Evolutionary conservation across 2,113 vertebrate species (phyloP).

Genomic region (Ceratotherium simum): DNA sequence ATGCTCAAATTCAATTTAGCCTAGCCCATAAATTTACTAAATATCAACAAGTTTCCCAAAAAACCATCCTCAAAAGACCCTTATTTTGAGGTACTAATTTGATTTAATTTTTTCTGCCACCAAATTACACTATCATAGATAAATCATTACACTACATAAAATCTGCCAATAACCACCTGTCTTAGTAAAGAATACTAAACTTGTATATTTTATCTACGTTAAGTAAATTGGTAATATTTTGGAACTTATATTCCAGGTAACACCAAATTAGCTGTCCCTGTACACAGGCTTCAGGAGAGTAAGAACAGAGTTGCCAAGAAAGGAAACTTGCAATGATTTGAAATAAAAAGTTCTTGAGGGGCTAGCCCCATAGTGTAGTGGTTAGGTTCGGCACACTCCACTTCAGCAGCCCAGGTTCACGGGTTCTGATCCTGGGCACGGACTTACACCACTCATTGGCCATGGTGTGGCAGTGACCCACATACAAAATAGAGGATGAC

Average conservation of each 20-base stretch:
- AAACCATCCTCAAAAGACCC: not conserved
- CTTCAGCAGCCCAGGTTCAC: too few species aligned
- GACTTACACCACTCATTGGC: too few species aligned
- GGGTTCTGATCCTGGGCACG: too few species aligned
- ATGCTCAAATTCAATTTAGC: conserved; percentile 12
- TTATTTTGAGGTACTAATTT: not conserved
- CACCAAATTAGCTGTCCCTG: not conserved
- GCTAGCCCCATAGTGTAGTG: too few species aligned
- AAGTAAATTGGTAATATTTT: not conserved
- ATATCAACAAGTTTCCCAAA: not conserved
- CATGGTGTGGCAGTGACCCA: too few species aligned
- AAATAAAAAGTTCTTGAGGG: not conserved
- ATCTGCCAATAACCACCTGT: not conserved
- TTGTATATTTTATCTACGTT: not conserved
- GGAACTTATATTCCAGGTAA: not conserved
- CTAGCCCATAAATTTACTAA: not conserved
- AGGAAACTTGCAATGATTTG: not conserved
- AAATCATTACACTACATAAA: not conserved
- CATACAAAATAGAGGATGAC: too few species aligned
- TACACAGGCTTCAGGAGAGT: not conserved
- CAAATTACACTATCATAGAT: not conserved
- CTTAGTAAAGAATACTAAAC: not conserved
- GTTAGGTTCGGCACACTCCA: too few species aligned
- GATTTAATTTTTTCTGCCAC: not conserved
- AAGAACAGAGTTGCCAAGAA: not conserved